phyloP scores from a whole-genome alignment of 2,797 vertebrate species.

The Psittacula echo region DNA sequence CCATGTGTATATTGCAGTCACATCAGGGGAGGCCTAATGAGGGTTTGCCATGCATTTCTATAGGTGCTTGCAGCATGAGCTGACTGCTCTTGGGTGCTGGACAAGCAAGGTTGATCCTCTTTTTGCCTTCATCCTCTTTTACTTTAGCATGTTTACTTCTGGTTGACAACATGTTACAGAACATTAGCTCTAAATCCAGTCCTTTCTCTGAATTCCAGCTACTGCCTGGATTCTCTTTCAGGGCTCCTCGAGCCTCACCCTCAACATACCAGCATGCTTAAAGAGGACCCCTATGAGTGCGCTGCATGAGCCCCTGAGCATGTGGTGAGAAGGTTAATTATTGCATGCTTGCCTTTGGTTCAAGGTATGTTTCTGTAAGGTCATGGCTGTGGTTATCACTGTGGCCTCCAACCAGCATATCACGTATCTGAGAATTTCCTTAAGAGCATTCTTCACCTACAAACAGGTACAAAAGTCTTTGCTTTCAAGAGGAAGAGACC shows the following conservation, averaged over 20 bases:
- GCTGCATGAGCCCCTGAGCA: background rate
- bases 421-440: accelerated
- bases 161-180: background rate
- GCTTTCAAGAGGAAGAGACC: background rate
- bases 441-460: background rate
- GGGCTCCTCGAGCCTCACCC: background rate
- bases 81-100: background rate
- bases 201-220: background rate
- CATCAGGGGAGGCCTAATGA: background rate
- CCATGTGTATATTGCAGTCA: background rate
- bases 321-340: accelerated
- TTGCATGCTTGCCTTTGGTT: accelerated
- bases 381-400: background rate
- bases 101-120: background rate
- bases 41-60: accelerated
- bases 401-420: background rate
- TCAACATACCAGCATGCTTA: background rate
- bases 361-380: accelerated
- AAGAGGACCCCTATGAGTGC: accelerated
- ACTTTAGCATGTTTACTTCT: background rate
- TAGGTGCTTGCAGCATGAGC: background rate
- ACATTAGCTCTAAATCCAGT: background rate
- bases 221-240: background rate
- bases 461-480: background rate
- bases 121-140: background rate